Evolutionary conservation across 2,113 vertebrate genomes (phyloP), one percentile per base, ranked within the genome.

Genomic region (Anser brachyrhynchus): DNA sequence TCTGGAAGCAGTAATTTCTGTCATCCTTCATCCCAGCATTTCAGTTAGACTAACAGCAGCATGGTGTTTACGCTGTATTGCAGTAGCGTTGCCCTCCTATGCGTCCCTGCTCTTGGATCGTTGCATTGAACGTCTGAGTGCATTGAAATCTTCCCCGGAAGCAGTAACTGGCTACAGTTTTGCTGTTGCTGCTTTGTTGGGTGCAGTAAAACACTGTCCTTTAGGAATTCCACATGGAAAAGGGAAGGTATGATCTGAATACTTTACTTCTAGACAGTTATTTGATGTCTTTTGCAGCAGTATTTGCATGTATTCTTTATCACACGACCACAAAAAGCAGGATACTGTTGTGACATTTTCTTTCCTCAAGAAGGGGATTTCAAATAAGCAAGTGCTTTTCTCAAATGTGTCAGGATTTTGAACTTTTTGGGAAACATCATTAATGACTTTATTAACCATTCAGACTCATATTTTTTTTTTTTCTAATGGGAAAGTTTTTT

Each of bases 211-310:
- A 61, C 97, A 98, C 62, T 99, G 98, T 94, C 98, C 98, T 35
- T 97, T 99, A 82, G 99, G 99, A 95, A 99, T 99, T 95, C 99
- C 99, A 35, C 99, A 99, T 85, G 97, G 97, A 83, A 99, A 98
- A 95, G 98, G 99, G 85, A 99, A 99, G 99, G 99, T 99, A 98
- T 93, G 33, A n/a, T 89, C 70, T 79, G 26, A 66, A 46, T 69
- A 41, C 15, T 77, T 73, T 29, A 59, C 22, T 61, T 71, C 3
- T 0, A n/a, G 49, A 26, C n/a, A 64, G 19, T 49, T 95, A 20
- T 57, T 84, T 11, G 1, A 18, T 33, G 41, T 18, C 39, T 49
- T 81, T 57, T 84, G 6, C 20, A 22, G 18, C 19, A 10, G 3
- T 71, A 55, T 65, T 92, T 94, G 28, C 21, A 5, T 82, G 21